A percentile compares a stretch with the other conserved stretches of the same genome.
Conservation (phyloP, 2,888 invertebrate genomes). For the Tribolium freemani region DNA sequence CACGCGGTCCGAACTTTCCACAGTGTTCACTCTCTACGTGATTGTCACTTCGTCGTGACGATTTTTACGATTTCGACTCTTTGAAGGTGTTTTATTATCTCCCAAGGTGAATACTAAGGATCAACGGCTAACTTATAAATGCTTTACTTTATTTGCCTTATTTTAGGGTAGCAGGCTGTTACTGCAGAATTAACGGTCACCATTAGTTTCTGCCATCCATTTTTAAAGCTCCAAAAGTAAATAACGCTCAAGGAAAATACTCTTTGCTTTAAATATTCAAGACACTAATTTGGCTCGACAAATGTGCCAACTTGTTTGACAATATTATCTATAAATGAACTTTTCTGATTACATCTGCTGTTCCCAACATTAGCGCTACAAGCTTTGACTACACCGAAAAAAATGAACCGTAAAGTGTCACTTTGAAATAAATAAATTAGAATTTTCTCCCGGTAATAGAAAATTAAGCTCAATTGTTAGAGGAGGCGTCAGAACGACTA, state of each 20-base stretch:
- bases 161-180: constrained; percentile 33
- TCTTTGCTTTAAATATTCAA: constrained; percentile 37
- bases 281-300: constrained; percentile 31
- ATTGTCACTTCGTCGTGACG: constrained; percentile 28
- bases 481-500: constrained; percentile 48
- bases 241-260: constrained; percentile 21
- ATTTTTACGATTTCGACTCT: constrained; percentile 39
- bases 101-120: constrained; percentile 27
- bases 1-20: constrained; percentile 35
- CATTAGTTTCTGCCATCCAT: constrained; percentile 38
- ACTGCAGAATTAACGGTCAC: constrained; percentile 38
- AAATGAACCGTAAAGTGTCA: neutral
- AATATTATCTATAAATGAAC: constrained; percentile 20
- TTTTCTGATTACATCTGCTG: neutral
- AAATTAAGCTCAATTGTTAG: constrained; percentile 46
- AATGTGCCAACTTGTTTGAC: constrained; percentile 31
- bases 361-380: too few species aligned
- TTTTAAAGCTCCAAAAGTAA: constrained; percentile 32
- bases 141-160: constrained; percentile 40
- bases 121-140: constrained; percentile 35
- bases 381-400: too few species aligned
- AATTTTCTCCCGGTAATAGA: constrained; percentile 38
- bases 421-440: constrained; percentile 32
- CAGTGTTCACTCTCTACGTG: constrained; percentile 22
- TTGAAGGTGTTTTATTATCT: constrained; percentile 41